phyloP scores from a whole-genome alignment of 1,140 invertebrate genomes.

The Cotesia typhae region DNA sequence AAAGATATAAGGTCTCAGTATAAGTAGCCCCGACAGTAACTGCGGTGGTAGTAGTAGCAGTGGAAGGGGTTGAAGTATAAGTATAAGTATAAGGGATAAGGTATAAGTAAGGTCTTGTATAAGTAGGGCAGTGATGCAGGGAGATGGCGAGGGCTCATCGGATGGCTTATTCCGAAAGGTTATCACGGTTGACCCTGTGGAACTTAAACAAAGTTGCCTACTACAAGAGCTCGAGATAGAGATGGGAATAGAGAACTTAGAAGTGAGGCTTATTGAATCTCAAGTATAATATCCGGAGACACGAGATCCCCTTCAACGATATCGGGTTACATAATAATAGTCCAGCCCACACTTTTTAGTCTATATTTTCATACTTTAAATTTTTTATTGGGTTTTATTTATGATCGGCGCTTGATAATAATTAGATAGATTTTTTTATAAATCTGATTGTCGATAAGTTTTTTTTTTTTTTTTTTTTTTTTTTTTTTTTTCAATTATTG shows the following conservation, averaged over 20 bases:
- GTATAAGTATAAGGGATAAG: neutral
- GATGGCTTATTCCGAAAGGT: constrained; percentile 47
- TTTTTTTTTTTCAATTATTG: too few species aligned
- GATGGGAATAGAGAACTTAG: neutral
- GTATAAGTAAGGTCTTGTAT: neutral
- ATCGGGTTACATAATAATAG: constrained; percentile 39
- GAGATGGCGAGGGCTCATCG: constrained; percentile 10
- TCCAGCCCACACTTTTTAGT: neutral
- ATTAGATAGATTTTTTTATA: too few species aligned
- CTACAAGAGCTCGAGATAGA: neutral
- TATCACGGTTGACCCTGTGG: constrained; percentile 45
- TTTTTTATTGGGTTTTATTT: too few species aligned
- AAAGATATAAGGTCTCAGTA: too few species aligned
- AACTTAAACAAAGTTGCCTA: constrained; percentile 50
- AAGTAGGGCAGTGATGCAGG: neutral
- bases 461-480: too few species aligned
- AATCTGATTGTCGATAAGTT: too few species aligned
- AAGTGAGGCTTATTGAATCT: constrained; percentile 48
- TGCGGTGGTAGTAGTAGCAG: too few species aligned
- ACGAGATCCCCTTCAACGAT: constrained; percentile 46
- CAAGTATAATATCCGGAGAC: constrained; percentile 48
- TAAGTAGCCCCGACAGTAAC: too few species aligned
- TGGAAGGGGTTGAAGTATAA: too few species aligned
- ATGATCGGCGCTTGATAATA: too few species aligned
- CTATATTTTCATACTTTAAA: neutral